Percentiles rank a stretch among this genome's conserved stretches.
These are phyloP conservation scores for Gobio gobio DNA, from an alignment of 2,113 vertebrate genomes.

Conservation along the genomic window DNA sequence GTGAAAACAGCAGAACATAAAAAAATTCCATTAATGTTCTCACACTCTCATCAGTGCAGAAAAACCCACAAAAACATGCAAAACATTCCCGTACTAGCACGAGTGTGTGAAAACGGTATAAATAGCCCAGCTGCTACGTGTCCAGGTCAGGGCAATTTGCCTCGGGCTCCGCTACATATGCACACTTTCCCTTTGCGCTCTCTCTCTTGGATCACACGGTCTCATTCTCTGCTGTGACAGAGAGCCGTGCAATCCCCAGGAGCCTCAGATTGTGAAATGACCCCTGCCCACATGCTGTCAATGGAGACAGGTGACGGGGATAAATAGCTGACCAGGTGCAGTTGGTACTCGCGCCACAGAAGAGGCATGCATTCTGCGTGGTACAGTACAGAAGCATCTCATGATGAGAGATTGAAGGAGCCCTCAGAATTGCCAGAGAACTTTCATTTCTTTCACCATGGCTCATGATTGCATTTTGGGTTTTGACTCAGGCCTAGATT, in stretches of 20 bases:
- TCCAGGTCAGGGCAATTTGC: conserved; percentile 38
- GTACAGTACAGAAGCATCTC: not conserved
- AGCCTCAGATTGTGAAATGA: conserved; percentile 44
- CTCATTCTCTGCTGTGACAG: conserved; percentile 42
- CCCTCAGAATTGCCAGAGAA: conserved; percentile 32
- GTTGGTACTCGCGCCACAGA: not conserved
- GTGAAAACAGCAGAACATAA: not conserved
- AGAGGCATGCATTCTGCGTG: conserved; percentile 19
- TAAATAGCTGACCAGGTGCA: conserved; percentile 48
- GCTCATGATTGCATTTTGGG: not conserved
- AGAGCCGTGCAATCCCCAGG: conserved; percentile 17
- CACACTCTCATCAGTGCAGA: not conserved
- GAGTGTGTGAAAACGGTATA: conserved; percentile 6
- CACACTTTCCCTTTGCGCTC: conserved; percentile 31
- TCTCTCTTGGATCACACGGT: conserved; percentile 18
- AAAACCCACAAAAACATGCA: not conserved
- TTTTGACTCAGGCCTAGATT: not conserved
- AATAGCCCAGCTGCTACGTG: conserved; percentile 1
- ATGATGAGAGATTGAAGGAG: conserved; percentile 15
- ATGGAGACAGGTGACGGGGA: conserved; percentile 26
- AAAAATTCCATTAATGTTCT: not conserved
- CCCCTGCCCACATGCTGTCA: conserved; percentile 33
- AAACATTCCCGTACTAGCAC: not conserved
- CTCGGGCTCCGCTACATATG: conserved; percentile 16
- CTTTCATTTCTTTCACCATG: conserved; percentile 12